Percentiles rank a stretch among this genome's conserved stretches.
These are phyloP conservation scores for Epizoanthus rinbou DNA, from an alignment of 92 coral and sea anemone genomes.

Conservation along the genomic window DNA sequence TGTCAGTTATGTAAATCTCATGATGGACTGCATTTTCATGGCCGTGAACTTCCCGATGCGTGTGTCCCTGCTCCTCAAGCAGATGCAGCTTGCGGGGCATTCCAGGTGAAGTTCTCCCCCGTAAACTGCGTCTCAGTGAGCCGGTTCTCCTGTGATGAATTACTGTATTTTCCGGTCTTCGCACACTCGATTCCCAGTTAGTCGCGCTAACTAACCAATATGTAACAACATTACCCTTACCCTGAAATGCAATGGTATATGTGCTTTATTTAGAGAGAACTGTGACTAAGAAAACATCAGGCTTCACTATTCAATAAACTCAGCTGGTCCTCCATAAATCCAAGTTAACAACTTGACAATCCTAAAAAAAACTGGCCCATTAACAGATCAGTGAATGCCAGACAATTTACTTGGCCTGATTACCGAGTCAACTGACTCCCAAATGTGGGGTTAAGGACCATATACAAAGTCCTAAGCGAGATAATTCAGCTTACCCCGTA, in stretches of 20 bases:
- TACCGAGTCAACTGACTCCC: too few species aligned
- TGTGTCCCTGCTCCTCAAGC: background rate
- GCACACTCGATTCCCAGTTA: background rate
- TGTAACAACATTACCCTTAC: constrained; percentile 54
- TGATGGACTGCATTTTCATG: background rate
- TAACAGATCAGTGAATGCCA: too few species aligned
- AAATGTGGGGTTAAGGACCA: too few species aligned
- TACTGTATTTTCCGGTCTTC: background rate
- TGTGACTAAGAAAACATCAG: background rate
- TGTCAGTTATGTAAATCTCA: background rate
- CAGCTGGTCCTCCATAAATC: background rate
- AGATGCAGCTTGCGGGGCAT: constrained; percentile 1
- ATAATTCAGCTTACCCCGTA: too few species aligned
- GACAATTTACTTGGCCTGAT: too few species aligned
- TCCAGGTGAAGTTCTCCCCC: constrained; percentile 10
- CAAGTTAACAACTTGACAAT: too few species aligned
- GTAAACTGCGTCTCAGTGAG: constrained; percentile 9
- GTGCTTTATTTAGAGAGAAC: background rate
- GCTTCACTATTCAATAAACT: background rate
- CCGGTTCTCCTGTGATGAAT: constrained; percentile 3
- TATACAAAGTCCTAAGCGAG: too few species aligned
- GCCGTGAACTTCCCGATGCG: background rate
- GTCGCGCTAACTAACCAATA: constrained; percentile 48
- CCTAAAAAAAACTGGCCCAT: too few species aligned
- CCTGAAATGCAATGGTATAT: constrained; percentile 33